phyloP scores from a whole-genome alignment of 2,797 vertebrate genomes.

The Cetoscarus ocellatus region DNA sequence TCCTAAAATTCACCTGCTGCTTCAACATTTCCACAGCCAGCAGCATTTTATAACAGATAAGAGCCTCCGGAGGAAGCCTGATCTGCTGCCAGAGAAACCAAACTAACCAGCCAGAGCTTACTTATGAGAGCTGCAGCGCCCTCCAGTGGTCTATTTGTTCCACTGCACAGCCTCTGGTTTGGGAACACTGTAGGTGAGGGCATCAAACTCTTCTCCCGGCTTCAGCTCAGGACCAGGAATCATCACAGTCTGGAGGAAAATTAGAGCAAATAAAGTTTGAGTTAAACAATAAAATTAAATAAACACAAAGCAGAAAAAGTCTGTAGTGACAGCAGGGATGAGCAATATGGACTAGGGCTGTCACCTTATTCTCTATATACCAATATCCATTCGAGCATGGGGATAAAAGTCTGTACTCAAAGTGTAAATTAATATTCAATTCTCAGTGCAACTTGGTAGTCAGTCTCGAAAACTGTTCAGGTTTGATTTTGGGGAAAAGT shows the following conservation, averaged over 20 bases:
- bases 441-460: too few relatives aligned
- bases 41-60: constrained; percentile 17
- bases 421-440: too few relatives aligned
- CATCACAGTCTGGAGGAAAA: constrained; percentile 88
- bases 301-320: too few relatives aligned
- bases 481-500: too few relatives aligned
- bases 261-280: not conserved
- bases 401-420: too few relatives aligned
- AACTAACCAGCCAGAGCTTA: constrained; percentile 26
- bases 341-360: too few relatives aligned
- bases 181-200: constrained; percentile 70
- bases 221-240: constrained; percentile 88
- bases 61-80: constrained; percentile 13
- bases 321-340: too few relatives aligned
- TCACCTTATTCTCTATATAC: too few relatives aligned
- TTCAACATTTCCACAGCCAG: not conserved
- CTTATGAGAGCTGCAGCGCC: constrained; percentile 25
- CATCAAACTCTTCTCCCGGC: constrained; percentile 84
- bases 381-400: too few relatives aligned
- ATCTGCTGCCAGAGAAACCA: constrained; percentile 28
- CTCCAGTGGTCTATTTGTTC: constrained; percentile 68
- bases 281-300: too few relatives aligned
- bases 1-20: constrained; percentile 39
- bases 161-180: constrained; percentile 77
- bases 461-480: too few relatives aligned